Conservation (phyloP, 2,113 vertebrate species). For the Syngnathus scovelli region DNA sequence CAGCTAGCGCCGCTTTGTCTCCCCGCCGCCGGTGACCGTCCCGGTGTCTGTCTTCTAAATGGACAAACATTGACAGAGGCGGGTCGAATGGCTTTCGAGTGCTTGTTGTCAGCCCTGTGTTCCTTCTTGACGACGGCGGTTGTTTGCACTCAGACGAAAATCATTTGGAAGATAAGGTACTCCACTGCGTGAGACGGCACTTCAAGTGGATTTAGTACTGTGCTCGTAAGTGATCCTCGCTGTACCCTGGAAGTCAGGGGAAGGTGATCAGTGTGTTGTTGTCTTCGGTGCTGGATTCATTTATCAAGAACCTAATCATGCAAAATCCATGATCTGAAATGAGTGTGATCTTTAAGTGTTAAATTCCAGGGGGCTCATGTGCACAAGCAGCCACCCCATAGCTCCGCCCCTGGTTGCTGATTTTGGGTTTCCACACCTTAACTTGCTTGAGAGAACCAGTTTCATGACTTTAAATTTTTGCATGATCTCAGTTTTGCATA, state of each 20-base stretch:
- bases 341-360: too few relatives aligned
- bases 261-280: neutral
- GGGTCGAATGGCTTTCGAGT: neutral
- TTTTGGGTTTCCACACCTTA: too few relatives aligned
- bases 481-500: neutral
- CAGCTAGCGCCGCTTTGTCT: neutral
- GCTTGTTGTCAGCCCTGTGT: neutral
- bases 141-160: conserved; percentile 9
- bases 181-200: neutral
- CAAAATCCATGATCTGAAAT: too few relatives aligned
- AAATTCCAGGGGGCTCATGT: neutral
- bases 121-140: neutral
- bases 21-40: neutral
- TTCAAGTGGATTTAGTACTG: neutral
- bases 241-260: neutral
- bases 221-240: neutral
- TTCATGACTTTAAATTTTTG: too few relatives aligned
- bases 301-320: too few relatives aligned
- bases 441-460: too few relatives aligned
- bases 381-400: neutral
- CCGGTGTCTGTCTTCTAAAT: neutral
- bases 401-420: neutral
- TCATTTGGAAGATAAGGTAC: conserved; percentile 7
- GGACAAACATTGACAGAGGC: conserved; percentile 8
- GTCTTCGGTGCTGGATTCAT: neutral